Evolutionary conservation across 2,113 vertebrate genomes (phyloP), one percentile per base, ranked within the genome.

Genomic region (Cettia cetti): DNA sequence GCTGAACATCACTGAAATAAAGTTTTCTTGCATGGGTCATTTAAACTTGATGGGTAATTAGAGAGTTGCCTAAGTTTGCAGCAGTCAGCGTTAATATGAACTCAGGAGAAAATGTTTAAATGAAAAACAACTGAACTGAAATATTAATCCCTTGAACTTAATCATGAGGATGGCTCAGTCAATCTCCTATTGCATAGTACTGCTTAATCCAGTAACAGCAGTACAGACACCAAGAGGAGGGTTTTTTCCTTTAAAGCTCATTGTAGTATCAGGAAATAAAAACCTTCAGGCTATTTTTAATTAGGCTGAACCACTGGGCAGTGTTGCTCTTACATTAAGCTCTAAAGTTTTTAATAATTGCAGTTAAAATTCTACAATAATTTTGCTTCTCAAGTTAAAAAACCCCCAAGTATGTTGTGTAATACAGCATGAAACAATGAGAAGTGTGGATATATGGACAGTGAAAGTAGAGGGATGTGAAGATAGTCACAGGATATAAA

Each of bases 141-240:
- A 65, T 89, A 94, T 72, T 95, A 94, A 95, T 95, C 77, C 82
- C 63, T 80, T 95, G 71, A 92, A 92, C 12, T 94, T 88, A 66
- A 90, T 95, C 66, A 88, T 78, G 71, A 91, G 84, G 71, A 85
- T 77, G 68, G 82, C 63, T 87, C 68, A 9, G 26, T 60, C 86
- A 91, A 40, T 63, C 75, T 96, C 78, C 75, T 40, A 24, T 72
- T 80, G 49, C 75, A 47, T 3, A 61, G 65, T 40, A 33, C 31
- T 76, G 7, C 59, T 91, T 95, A 94, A 94, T 87, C 86, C 89
- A 90, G 54, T 72, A 82, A 77, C 4, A 74, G 82, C 59, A 69
- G 42, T 21, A 42, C 22, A 66, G 47, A 59, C 49, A 72, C 69
- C 69, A 85, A 40, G 42, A 81, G 76, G 37, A 90, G 42, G 7